phyloP scores from a whole-genome alignment of 2,888 invertebrate genomes.

The Lasiommata megera region DNA sequence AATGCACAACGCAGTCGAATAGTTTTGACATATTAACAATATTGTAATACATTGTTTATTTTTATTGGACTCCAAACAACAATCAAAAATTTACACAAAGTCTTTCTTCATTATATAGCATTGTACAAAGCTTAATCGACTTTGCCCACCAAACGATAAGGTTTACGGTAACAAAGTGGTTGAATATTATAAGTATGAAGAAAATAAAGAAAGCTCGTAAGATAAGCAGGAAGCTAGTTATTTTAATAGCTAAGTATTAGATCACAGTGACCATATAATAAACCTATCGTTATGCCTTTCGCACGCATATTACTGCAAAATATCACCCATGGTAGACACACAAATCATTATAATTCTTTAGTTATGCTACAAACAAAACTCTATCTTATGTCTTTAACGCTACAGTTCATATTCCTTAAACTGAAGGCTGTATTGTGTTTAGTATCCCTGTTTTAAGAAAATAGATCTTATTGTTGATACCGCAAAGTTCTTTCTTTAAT shows the following conservation, averaged over 20 bases:
- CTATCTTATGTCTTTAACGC: not conserved
- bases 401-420: constrained; percentile 9
- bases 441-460: not conserved
- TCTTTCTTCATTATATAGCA: too few species aligned
- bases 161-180: not conserved
- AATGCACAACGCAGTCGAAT: too few species aligned
- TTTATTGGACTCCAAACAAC: too few species aligned
- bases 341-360: constrained; percentile 14
- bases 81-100: too few species aligned
- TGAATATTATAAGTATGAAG: not conserved
- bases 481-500: constrained; percentile 4
- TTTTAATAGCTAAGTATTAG: constrained; percentile 17
- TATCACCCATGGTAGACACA: constrained; percentile 25
- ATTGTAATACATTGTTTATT: too few species aligned
- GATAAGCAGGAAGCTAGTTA: constrained; percentile 11
- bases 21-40: too few species aligned
- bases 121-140: too few species aligned
- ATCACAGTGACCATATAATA: constrained; percentile 21
- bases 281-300: constrained; percentile 24
- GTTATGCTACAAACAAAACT: constrained; percentile 5
- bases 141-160: too few species aligned
- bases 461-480: not conserved
- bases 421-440: not conserved
- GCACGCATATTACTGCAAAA: constrained; percentile 27
- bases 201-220: constrained; percentile 3